These are phyloP conservation scores for Leptodirus hochenwartii DNA, from an alignment of 2,888 invertebrate genomes.

Conservation along the genomic window DNA sequence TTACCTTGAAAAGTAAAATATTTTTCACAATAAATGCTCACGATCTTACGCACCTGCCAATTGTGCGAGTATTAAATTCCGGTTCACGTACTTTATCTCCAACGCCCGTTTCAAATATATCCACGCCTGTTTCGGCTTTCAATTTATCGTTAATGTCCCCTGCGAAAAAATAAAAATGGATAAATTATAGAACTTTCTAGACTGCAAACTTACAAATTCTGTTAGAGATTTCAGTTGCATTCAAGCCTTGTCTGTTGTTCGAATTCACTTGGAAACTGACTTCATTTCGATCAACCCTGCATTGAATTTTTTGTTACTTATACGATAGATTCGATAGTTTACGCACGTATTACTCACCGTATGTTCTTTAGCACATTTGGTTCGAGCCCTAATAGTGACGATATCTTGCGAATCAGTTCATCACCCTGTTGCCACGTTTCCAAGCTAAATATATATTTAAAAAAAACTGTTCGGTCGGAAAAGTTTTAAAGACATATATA, in stretches of 20 bases:
- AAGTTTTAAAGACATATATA: not conserved
- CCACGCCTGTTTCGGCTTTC: constrained; percentile 44
- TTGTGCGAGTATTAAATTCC: constrained; percentile 14
- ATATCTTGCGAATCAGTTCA: constrained; percentile 48
- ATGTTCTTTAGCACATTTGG: constrained; percentile 42
- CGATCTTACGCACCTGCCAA: not conserved
- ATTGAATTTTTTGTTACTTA: constrained; percentile 1
- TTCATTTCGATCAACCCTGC: constrained; percentile 56
- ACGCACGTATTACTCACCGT: too few species aligned
- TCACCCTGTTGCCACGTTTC: constrained; percentile 55
- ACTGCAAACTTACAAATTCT: constrained; percentile 36
- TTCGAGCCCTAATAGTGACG: constrained; percentile 48
- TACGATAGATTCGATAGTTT: constrained; percentile 1
- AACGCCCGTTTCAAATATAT: constrained; percentile 53
- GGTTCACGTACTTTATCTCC: constrained; percentile 53
- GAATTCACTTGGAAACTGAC: constrained; percentile 58
- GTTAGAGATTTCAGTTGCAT: constrained; percentile 45
- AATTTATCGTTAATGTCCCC: constrained; percentile 47
- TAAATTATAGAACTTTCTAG: constrained; percentile 4
- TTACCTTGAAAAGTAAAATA: constrained; percentile 22
- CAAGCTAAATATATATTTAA: constrained; percentile 29
- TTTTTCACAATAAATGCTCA: too few species aligned
- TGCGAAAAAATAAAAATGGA: constrained; percentile 19
- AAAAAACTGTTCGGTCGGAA: constrained; percentile 1
- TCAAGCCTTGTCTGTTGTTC: constrained; percentile 38